phyloP scores from a whole-genome alignment of 2,113 vertebrate genomes.

The Grallaria varia region DNA sequence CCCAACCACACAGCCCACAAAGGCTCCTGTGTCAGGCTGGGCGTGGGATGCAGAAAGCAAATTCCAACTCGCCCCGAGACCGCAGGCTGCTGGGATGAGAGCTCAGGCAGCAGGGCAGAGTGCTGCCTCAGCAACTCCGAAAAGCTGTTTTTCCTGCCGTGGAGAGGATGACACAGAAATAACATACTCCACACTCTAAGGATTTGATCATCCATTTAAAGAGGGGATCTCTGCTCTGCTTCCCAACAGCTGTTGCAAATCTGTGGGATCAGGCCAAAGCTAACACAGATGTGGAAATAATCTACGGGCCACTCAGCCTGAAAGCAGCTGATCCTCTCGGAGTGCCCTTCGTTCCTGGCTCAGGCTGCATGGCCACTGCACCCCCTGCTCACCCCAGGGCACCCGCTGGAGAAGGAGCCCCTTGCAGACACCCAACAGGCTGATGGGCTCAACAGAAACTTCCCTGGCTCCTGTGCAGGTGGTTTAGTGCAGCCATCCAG shows the following conservation, averaged over 20 bases:
- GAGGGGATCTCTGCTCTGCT: conserved; percentile 63
- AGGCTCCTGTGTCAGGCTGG: not conserved
- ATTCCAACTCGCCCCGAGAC: conserved; percentile 32
- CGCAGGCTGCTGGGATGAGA: not conserved
- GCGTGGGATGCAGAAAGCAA: conserved; percentile 24
- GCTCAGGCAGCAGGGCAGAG: conserved; percentile 33
- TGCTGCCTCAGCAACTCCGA: conserved; percentile 51
- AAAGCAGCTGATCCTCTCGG: conserved; percentile 43
- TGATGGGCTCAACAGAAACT: not conserved
- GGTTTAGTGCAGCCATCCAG: not conserved
- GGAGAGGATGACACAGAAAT: conserved; percentile 61
- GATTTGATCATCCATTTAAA: conserved; percentile 67
- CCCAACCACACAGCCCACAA: not conserved
- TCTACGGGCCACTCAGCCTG: conserved; percentile 14
- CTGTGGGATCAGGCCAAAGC: conserved; percentile 72
- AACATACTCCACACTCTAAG: conserved; percentile 41
- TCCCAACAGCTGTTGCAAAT: conserved; percentile 77
- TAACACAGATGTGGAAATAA: conserved; percentile 75
- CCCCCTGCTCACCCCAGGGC: not conserved
- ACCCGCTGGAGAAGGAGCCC: not conserved
- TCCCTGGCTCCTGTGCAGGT: conserved; percentile 42
- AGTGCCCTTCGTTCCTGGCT: not conserved
- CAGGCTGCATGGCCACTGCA: not conserved
- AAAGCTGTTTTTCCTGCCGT: conserved; percentile 54
- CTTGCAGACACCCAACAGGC: not conserved